Evolutionary conservation across 2,888 invertebrate genomes (phyloP).

Genomic region (Parelbella ahira): DNA sequence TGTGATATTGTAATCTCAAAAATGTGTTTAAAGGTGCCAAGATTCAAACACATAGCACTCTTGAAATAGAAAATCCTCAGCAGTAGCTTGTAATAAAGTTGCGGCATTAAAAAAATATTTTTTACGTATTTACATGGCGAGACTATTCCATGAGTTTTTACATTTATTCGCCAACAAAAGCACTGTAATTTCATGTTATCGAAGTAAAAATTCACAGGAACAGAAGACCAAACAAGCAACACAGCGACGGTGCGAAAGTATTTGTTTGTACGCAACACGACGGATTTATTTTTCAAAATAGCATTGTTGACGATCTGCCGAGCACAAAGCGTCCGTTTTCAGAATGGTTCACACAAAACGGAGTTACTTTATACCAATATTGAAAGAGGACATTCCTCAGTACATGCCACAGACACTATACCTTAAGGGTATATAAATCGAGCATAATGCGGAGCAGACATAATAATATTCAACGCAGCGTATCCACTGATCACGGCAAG

Average conservation of each 20-base stretch:
- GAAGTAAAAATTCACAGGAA: constrained; percentile 23
- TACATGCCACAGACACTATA: too few species aligned
- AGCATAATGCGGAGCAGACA: constrained; percentile 4
- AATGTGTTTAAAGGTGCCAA: too few species aligned
- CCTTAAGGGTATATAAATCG: too few species aligned
- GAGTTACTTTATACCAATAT: constrained; percentile 3
- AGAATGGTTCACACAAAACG: constrained; percentile 51
- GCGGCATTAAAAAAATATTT: too few species aligned
- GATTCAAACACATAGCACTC: too few species aligned
- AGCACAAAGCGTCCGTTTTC: constrained; percentile 65
- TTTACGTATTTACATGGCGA: too few species aligned
- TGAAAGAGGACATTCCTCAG: constrained; percentile 9
- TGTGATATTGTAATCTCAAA: too few species aligned
- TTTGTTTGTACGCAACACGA: constrained; percentile 29
- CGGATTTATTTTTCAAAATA: constrained; percentile 31
- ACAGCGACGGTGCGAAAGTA: constrained; percentile 23
- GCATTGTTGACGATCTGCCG: constrained; percentile 44
- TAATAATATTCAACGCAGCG: constrained; percentile 12
- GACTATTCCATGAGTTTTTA: too few species aligned
- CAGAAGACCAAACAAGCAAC: constrained; percentile 49
- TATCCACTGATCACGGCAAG: constrained; percentile 7
- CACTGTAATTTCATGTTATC: too few species aligned
- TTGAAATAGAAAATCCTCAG: too few species aligned
- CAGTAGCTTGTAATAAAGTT: too few species aligned
- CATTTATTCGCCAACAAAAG: too few species aligned